Evolutionary conservation across 2,888 invertebrate species (phyloP), one percentile per base, ranked within the genome.

Genomic region (Tyria jacobaeae): DNA sequence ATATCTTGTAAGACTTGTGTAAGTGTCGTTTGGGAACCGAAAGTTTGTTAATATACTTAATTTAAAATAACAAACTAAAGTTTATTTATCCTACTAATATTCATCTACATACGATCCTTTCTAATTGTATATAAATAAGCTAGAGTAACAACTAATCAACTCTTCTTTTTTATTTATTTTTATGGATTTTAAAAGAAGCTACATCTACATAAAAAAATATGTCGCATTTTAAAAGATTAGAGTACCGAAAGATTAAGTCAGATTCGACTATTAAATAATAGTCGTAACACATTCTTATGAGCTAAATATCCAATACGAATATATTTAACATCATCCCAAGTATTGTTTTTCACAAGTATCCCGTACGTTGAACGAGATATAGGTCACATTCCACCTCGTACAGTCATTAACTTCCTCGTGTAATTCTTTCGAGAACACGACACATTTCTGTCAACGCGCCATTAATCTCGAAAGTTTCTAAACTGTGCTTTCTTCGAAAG

Each of bases 371-470:
- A 68, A 83, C 86, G 76, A 70, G 81, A 90, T 86, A 75, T 85
- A 79, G 91, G 86, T 75, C 90, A 83, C 77, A 87, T 88, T 85
- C 87, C 83, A 75, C 76, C 82, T 80, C 84, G 76, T 77, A 76
- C 78, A 83, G 79, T 84, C 85, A 80, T 84, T 82, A 82, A 78
- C 86, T 88, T 86, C 85, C 87, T 81, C 76, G 65, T 62, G 85
- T 84, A 79, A 81, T 82, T 81, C 72, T 81, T 83, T 80, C 79
- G 79, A 78, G 84, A 83, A 76, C 82, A 70, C 82, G 84, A 78
- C 85, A 85, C 80, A 84, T 82, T 78, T 87, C 78, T 85, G 86
- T 87, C 86, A 76, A 47, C 79, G 80, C 74, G 78, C 83, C 78
- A 87, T 83, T 85, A 83, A 77, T 80, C 71, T 73, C 76, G 17